Percentiles rank a stretch among this genome's conserved stretches.
Conservation (phyloP, 1,140 invertebrate genomes). For the Rhagoletis pomonella region DNA sequence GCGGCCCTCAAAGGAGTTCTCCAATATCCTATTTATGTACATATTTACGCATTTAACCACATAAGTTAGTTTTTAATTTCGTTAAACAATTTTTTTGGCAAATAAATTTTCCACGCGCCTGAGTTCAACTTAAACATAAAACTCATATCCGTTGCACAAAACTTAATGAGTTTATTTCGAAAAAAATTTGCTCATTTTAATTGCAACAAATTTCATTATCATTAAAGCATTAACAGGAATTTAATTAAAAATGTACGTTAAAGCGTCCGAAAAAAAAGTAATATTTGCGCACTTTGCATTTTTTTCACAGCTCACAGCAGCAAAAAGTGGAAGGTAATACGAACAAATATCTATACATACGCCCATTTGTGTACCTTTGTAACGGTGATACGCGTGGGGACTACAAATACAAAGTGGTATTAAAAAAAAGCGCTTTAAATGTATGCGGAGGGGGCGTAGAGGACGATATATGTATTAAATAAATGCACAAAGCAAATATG, state of each 20-base stretch:
- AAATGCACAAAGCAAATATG: constrained; percentile 41
- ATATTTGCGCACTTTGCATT: not conserved
- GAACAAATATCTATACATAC: too few relatives aligned
- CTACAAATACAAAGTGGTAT: constrained; percentile 13
- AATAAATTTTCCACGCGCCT: not conserved
- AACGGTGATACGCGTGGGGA: not conserved
- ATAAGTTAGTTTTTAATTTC: not conserved
- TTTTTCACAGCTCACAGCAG: too few relatives aligned
- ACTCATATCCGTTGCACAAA: not conserved
- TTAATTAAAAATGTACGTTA: constrained; percentile 35
- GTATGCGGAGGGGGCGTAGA: not conserved
- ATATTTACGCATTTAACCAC: not conserved
- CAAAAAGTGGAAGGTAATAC: too few relatives aligned
- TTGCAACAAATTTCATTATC: constrained; percentile 31
- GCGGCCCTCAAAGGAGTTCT: too few relatives aligned
- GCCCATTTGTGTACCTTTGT: not conserved
- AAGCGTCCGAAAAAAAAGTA: not conserved
- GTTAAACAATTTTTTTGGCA: not conserved
- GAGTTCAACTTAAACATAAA: not conserved
- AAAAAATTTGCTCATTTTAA: not conserved
- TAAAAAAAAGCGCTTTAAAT: too few relatives aligned
- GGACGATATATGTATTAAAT: not conserved
- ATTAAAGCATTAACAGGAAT: constrained; percentile 29
- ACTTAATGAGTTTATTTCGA: constrained; percentile 3
- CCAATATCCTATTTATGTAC: too few relatives aligned